Conservation (phyloP, 2,113 vertebrate genomes). For the Rhombomys opimus region DNA sequence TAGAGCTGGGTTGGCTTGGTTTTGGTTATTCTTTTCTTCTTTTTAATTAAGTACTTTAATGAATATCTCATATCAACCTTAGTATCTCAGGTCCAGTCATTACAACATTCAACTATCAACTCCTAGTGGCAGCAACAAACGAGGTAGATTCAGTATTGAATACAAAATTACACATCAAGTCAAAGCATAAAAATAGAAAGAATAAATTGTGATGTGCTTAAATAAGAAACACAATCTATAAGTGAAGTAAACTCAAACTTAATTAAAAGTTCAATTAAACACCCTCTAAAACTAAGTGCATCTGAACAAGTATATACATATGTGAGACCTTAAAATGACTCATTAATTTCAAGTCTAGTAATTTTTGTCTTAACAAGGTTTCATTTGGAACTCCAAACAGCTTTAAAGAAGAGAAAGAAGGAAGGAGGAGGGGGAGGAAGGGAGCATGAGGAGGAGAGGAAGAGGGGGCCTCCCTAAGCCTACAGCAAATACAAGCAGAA, state of each 20-base stretch:
- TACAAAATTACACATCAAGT: slow-evolving; percentile 15
- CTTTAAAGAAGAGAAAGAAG: background rate
- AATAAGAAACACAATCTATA: slow-evolving; percentile 17
- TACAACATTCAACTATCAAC: background rate
- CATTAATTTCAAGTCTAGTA: slow-evolving; percentile 61
- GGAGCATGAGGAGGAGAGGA: background rate
- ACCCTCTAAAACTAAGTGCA: slow-evolving; percentile 22
- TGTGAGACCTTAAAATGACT: slow-evolving; percentile 56
- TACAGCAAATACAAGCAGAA: background rate
- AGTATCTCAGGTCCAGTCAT: background rate
- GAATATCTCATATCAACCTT: background rate
- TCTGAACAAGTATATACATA: slow-evolving; percentile 52
- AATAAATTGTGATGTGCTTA: slow-evolving; percentile 32
- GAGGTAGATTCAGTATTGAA: background rate
- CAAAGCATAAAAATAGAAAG: slow-evolving; percentile 32
- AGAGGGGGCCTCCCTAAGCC: background rate
- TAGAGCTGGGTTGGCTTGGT: background rate
- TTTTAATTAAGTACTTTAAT: background rate
- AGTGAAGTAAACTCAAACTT: slow-evolving; percentile 50
- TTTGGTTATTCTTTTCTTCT: background rate
- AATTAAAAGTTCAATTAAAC: slow-evolving; percentile 71
- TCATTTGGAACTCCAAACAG: background rate
- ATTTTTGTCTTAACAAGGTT: slow-evolving; percentile 54
- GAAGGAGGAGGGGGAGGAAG: background rate
- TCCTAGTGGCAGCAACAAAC: background rate